Base-by-base conservation (phyloP, 2,888 invertebrate genomes). In the Euclidia mi region DNA sequence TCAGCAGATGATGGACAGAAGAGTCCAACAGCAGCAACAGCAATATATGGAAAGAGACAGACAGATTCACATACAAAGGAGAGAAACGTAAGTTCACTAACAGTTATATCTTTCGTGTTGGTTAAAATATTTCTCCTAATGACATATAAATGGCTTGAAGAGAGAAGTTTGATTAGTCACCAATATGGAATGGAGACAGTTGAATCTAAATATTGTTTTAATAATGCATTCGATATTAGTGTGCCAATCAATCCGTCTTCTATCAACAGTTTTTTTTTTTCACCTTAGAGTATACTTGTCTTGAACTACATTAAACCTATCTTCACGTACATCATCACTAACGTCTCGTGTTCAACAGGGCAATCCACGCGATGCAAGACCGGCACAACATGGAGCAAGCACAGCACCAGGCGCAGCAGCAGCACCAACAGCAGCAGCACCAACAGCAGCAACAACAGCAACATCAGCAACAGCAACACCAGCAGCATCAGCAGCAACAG, bases 31-130 rank as follows among this genome's bases (percentile, higher is more conserved):
- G 11, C 94, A 94, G 55, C 94, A 94, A 53, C 88, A 89, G 11
- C 94, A 93, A 49, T 92, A 55, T 42, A 78, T 90, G 45, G 87
- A 94, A 56, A 84, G 89, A 55, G 89, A 91, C 50, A 84, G 89
- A 63, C 93, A 92, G 65, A 84, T 88, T 29, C 84, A 78, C 17
- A 70, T 87, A 65, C 88, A 88, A 43, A 82, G 82, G 45, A 82
- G 90, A 71, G 89, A 90, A 51, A 84, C 84, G 89, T 90, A 50
- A 73, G 79, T 78, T 31, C 28, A 6, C 2, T 7, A 25, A 25
- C 4, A 7, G 6, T 2, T 4, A 7, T 25, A 25, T 25, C 4
- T 2, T 25, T 25, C 20, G 4, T 25, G 20, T 25, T 7, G 20
- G 4, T 10, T n/a, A 31, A n/a, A n/a, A n/a, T n/a, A n/a, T n/a